Evolutionary conservation across 2,888 invertebrate species (phyloP).

Genomic region (Muscina levida): DNA sequence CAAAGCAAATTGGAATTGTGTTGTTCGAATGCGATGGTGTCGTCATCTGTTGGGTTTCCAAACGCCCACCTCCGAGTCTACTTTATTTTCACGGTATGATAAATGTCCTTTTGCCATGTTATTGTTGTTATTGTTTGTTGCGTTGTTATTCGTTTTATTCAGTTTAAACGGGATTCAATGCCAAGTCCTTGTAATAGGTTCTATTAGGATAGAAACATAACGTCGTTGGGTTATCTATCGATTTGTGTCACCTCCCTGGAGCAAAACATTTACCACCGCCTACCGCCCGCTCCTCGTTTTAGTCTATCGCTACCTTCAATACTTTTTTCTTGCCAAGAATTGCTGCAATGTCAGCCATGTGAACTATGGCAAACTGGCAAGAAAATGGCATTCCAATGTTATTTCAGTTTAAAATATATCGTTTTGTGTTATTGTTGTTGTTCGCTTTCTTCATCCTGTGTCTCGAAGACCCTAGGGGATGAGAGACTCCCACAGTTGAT

Average conservation of each 20-base stretch:
- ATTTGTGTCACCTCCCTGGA: background rate
- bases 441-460: slow-evolving; percentile 29
- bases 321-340: background rate
- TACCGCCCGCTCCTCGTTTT: background rate
- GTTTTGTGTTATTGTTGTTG: slow-evolving; percentile 31
- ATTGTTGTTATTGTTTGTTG: slow-evolving; percentile 19
- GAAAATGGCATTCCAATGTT: slow-evolving; percentile 56
- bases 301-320: background rate
- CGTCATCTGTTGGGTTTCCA: too few species aligned
- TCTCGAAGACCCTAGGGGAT: background rate
- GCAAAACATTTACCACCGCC: background rate
- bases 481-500: slow-evolving; percentile 2
- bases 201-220: slow-evolving; percentile 19
- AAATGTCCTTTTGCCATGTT: slow-evolving; percentile 42
- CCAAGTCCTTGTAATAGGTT: slow-evolving; percentile 29
- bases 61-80: too few species aligned
- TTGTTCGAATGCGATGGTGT: background rate
- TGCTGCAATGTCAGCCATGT: background rate
- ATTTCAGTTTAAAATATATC: slow-evolving; percentile 56
- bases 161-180: slow-evolving; percentile 32
- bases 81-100: slow-evolving; percentile 41
- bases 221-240: slow-evolving; percentile 28
- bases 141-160: slow-evolving; percentile 8
- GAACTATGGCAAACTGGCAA: slow-evolving; percentile 36
- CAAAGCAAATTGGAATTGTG: background rate